Conservation (phyloP, 2,888 invertebrate species). For the Octodonta nipae region DNA sequence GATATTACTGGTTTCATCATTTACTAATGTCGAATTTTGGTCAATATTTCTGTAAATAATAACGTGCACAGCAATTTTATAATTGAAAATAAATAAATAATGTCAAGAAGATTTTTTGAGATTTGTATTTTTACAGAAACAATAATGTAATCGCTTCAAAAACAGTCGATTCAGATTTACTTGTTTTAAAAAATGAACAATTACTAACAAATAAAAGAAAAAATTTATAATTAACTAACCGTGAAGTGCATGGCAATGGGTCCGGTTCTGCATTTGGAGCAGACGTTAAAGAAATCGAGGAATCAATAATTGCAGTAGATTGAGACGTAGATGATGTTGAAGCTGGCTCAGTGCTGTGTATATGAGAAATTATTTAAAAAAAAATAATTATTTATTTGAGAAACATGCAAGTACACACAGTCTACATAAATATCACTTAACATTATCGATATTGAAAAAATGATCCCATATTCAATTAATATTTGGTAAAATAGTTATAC, state of each 20-base stretch:
- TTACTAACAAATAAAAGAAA: no score
- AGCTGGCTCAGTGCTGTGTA: slow-evolving; percentile 7
- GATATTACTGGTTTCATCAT: no score
- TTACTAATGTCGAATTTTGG: no score
- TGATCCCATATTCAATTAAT: slow-evolving; percentile 5
- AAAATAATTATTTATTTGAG: no score
- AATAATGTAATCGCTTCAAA: slow-evolving; percentile 2
- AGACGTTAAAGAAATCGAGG: slow-evolving; percentile 6
- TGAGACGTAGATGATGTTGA: slow-evolving; percentile 6
- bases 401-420: no score
- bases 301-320: slow-evolving; percentile 5
- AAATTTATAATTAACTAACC: slow-evolving; percentile 8
- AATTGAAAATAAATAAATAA: slow-evolving; percentile 6
- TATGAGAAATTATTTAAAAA: slow-evolving; percentile 8
- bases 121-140: neutral
- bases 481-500: slow-evolving; percentile 6
- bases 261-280: slow-evolving; percentile 6
- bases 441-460: no score
- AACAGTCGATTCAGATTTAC: slow-evolving; percentile 5
- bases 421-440: no score
- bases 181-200: slow-evolving; percentile 6
- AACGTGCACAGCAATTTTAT: slow-evolving; percentile 5
- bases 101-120: slow-evolving; percentile 5
- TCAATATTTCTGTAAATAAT: no score
- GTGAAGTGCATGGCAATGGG: slow-evolving; percentile 7